Evolutionary conservation across 2,888 invertebrate species (phyloP).

Genomic region (Acleris sparsana): DNA sequence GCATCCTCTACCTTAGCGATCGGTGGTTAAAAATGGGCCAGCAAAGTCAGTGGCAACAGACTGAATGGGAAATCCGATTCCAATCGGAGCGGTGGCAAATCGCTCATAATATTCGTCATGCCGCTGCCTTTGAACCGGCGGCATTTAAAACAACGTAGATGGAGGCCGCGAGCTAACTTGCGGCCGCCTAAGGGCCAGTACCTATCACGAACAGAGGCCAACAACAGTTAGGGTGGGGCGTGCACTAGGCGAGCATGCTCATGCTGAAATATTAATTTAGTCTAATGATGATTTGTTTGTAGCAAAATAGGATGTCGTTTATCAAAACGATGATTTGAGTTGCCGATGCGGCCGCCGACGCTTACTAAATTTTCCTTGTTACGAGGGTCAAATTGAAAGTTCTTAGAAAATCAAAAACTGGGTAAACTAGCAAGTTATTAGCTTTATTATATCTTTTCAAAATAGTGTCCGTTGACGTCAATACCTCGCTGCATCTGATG

Average conservation of each 20-base stretch:
- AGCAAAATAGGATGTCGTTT: slow-evolving; percentile 37
- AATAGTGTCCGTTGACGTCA: too few relatives aligned
- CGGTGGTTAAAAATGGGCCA: slow-evolving; percentile 29
- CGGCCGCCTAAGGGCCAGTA: slow-evolving; percentile 39
- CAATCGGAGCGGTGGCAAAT: slow-evolving; percentile 29
- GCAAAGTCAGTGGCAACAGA: slow-evolving; percentile 23
- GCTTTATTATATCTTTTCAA: too few relatives aligned
- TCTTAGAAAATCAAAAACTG: too few relatives aligned
- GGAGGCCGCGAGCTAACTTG: slow-evolving; percentile 28
- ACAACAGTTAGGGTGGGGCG: slow-evolving; percentile 37
- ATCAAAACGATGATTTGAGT: slow-evolving; percentile 3
- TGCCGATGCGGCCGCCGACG: slow-evolving; percentile 32
- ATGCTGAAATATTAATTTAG: slow-evolving; percentile 25
- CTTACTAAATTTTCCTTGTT: slow-evolving; percentile 22
- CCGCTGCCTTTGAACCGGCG: slow-evolving; percentile 22
- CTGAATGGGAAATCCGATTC: slow-evolving; percentile 31
- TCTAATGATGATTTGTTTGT: slow-evolving; percentile 25
- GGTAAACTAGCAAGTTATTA: too few relatives aligned
- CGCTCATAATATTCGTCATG: slow-evolving; percentile 35
- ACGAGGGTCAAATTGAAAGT: too few relatives aligned
- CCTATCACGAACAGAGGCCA: slow-evolving; percentile 29
- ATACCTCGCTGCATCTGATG: too few relatives aligned
- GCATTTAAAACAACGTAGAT: slow-evolving; percentile 33
- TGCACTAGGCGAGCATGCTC: slow-evolving; percentile 36
- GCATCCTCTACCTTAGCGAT: slow-evolving; percentile 34